Percentiles rank a stretch among this genome's conserved stretches.
These are phyloP conservation scores for Agrochola macilenta DNA, from an alignment of 2,888 invertebrate genomes.

Conservation along the genomic window DNA sequence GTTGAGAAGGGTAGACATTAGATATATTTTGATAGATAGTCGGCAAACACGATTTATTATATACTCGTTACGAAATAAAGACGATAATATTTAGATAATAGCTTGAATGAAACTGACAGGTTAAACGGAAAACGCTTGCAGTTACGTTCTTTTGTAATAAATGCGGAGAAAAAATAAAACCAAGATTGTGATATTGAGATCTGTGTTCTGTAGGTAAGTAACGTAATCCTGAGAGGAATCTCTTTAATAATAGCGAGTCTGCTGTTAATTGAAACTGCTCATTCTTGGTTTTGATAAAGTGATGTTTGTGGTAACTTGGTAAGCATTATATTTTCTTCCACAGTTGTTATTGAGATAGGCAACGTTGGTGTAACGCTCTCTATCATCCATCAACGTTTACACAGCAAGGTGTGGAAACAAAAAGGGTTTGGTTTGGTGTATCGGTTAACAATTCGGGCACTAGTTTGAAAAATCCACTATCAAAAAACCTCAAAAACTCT, in stretches of 20 bases:
- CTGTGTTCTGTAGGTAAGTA: constrained; percentile 27
- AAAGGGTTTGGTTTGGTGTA: constrained; percentile 29
- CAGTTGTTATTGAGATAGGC: background rate
- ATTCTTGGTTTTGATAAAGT: constrained; percentile 15
- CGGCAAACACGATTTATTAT: constrained; percentile 56
- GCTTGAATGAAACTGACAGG: constrained; percentile 62
- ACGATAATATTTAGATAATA: constrained; percentile 55
- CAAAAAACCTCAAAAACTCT: constrained; percentile 37
- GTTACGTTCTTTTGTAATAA: constrained; percentile 52
- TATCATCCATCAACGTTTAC: constrained; percentile 24
- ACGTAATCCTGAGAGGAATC: constrained; percentile 30
- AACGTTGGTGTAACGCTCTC: background rate
- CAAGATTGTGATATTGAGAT: constrained; percentile 43
- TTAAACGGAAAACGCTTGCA: constrained; percentile 59
- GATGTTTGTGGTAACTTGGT: constrained; percentile 5
- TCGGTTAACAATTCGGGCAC: constrained; percentile 43
- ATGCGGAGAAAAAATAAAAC: constrained; percentile 46
- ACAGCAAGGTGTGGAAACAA: constrained; percentile 27
- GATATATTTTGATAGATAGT: constrained; percentile 63
- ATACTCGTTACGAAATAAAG: constrained; percentile 56
- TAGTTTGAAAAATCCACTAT: constrained; percentile 48
- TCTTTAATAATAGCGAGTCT: constrained; percentile 20
- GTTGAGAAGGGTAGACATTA: constrained; percentile 60
- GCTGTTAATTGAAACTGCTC: constrained; percentile 28
- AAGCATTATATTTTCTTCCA: background rate